Conservation (phyloP, 2,888 invertebrate genomes). For the Lycaena phlaeas region DNA sequence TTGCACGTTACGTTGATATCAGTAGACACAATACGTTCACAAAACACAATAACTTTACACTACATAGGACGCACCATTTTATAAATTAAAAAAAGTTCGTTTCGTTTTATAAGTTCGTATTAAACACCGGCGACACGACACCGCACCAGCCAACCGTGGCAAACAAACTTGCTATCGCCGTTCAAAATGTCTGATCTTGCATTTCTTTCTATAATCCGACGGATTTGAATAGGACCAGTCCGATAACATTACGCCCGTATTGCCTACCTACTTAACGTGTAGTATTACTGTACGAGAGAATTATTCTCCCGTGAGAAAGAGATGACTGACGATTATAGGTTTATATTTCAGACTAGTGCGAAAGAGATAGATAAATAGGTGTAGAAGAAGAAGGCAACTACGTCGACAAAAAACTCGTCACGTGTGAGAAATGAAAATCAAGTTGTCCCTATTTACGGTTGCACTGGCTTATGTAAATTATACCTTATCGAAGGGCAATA, state of each 20-base stretch:
- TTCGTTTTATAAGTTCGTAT: constrained; percentile 51
- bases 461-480: background rate
- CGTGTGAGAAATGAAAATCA: constrained; percentile 28
- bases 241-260: constrained; percentile 19
- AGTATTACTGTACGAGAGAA: constrained; percentile 33
- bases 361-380: constrained; percentile 14
- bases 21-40: constrained; percentile 21
- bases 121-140: constrained; percentile 42
- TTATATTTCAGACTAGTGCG: constrained; percentile 6
- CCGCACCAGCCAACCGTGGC: constrained; percentile 47
- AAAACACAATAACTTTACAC: constrained; percentile 34
- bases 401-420: constrained; percentile 27
- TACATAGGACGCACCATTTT: constrained; percentile 41
- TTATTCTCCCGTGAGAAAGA: constrained; percentile 34
- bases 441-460: constrained; percentile 11
- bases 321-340: constrained; percentile 16
- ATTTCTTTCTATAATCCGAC: constrained; percentile 42
- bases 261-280: constrained; percentile 26
- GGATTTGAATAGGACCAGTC: constrained; percentile 30
- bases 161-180: constrained; percentile 49
- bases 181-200: constrained; percentile 31
- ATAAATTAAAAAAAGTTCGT: constrained; percentile 40
- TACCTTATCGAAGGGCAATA: background rate
- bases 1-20: constrained; percentile 14
- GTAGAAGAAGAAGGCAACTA: constrained; percentile 19